Evolutionary conservation across 2,113 vertebrate species (phyloP).

Genomic region (Oxyruncus cristatus): DNA sequence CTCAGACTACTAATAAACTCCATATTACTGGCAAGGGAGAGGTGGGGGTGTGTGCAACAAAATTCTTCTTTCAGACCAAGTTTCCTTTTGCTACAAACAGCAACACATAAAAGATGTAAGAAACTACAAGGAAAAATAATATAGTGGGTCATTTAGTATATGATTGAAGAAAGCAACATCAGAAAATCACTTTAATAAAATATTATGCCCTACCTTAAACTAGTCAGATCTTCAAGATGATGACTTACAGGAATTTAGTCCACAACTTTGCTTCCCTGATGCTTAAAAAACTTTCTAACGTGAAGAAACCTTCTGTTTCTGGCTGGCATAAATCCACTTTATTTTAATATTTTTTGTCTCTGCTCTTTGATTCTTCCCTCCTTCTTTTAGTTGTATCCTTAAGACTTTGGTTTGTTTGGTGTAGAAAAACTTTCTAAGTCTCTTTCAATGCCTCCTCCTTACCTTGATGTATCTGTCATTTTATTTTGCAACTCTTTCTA

Average conservation of each 20-base stretch:
- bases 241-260: neutral
- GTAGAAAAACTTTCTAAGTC: neutral
- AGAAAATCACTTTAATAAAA: neutral
- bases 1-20: neutral
- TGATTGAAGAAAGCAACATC: neutral
- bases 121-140: neutral
- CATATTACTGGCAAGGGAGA: accelerated
- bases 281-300: neutral
- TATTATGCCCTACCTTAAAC: neutral
- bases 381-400: neutral
- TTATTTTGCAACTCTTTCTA: neutral
- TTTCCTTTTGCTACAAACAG: neutral
- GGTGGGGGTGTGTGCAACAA: neutral
- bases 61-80: neutral
- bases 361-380: neutral
- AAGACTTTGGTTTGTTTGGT: neutral
- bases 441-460: neutral
- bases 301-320: neutral
- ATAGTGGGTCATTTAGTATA: neutral
- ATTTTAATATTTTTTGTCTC: neutral
- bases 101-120: neutral
- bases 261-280: neutral
- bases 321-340: neutral
- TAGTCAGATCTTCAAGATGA: neutral
- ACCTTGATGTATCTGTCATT: neutral